Conservation (phyloP, 2,113 vertebrate species). For the Phalacrocorax carbo region DNA sequence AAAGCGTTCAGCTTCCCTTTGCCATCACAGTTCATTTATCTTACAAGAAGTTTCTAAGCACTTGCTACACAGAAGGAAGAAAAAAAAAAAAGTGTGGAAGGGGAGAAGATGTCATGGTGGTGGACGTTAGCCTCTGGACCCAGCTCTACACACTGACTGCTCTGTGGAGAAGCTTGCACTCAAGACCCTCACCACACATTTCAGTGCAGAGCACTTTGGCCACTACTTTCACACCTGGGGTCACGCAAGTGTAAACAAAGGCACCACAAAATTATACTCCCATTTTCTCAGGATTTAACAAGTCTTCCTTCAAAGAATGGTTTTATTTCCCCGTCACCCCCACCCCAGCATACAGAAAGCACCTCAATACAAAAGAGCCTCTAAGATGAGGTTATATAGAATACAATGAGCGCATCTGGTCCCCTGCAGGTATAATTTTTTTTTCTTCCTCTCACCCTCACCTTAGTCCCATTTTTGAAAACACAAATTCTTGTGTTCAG, state of each 20-base stretch:
- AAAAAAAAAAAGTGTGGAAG: not conserved
- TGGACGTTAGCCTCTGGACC: not conserved
- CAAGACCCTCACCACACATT: not conserved
- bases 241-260: not conserved
- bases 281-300: not conserved
- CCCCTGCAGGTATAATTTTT: not conserved
- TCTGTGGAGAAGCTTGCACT: not conserved
- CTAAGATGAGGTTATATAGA: not conserved
- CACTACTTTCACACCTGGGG: not conserved
- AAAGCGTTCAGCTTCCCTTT: constrained; percentile 3
- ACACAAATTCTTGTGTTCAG: not conserved
- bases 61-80: not conserved
- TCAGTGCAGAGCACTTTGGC: not conserved
- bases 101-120: not conserved
- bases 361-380: not conserved
- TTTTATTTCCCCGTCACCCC: not conserved
- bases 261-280: not conserved
- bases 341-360: not conserved
- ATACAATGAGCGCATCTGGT: not conserved
- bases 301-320: not conserved
- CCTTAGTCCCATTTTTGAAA: not conserved
- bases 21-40: constrained; percentile 35
- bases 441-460: not conserved
- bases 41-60: not conserved
- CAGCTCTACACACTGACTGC: not conserved